Percentiles rank a stretch among this genome's conserved stretches.
These are phyloP conservation scores for Pelmatolapia mariae DNA, from an alignment of 2,113 vertebrate species.

Conservation along the genomic window DNA sequence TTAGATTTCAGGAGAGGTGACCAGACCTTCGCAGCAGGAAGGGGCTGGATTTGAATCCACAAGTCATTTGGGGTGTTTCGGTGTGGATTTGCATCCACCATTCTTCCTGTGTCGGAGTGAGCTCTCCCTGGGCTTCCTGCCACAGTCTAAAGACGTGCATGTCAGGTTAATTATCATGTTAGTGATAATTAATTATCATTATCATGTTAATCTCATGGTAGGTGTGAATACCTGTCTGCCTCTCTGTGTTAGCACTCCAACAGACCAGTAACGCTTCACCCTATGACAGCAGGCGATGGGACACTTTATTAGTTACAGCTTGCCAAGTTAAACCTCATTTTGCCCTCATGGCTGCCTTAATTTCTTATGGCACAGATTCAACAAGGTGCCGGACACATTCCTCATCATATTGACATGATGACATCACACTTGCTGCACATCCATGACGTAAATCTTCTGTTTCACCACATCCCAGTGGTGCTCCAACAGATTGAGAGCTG, in stretches of 20 bases:
- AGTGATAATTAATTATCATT: neutral
- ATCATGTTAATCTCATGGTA: neutral
- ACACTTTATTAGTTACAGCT: neutral
- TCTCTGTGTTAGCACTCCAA: neutral
- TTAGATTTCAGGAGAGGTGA: fast-evolving
- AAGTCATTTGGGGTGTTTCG: fast-evolving
- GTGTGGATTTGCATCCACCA: neutral
- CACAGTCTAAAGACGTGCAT: neutral
- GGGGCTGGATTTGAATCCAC: neutral
- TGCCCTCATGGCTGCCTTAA: fast-evolving
- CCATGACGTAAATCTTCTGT: neutral
- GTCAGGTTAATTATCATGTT: neutral
- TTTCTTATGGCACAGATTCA: neutral
- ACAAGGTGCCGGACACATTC: neutral
- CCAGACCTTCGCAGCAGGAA: neutral
- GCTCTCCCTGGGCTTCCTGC: neutral
- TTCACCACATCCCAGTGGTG: neutral
- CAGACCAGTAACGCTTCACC: neutral
- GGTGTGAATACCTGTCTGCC: neutral
- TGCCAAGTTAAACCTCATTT: neutral
- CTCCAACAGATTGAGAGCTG: neutral
- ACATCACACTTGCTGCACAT: neutral
- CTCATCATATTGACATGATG: neutral
- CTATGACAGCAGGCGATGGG: neutral
- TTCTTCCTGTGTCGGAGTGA: neutral